Evolutionary conservation across 37 sponge, comb jelly and placozoan genomes (phyloP).

Genomic region (Dysidea cf. avara): DNA sequence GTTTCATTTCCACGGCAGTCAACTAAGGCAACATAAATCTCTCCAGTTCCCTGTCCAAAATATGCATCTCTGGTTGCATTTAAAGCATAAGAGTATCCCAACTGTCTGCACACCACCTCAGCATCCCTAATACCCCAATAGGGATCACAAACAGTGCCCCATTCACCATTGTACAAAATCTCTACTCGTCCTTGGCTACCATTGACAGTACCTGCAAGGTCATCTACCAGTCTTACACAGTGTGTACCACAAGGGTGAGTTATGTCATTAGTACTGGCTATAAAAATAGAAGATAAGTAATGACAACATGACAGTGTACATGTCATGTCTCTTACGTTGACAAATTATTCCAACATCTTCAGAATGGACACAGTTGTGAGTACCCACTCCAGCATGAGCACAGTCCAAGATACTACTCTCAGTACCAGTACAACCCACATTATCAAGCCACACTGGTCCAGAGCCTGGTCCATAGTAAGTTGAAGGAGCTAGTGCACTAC

Average conservation of each 20-base stretch:
- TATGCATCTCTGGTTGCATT: background rate
- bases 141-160: slow-evolving; percentile 42
- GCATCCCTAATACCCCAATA: slow-evolving; percentile 33
- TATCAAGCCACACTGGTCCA: no score
- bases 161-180: background rate
- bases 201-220: background rate
- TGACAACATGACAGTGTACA: no score
- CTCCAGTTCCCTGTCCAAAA: slow-evolving; percentile 40
- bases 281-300: background rate
- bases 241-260: no score
- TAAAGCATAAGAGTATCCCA: slow-evolving; percentile 25
- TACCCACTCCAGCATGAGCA: no score
- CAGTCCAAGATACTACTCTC: no score
- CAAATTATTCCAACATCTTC: background rate
- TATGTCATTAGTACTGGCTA: no score
- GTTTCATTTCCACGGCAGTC: slow-evolving; percentile 30
- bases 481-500: no score
- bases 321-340: background rate
- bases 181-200: slow-evolving; percentile 8
- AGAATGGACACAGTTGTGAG: no score
- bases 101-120: slow-evolving; percentile 38
- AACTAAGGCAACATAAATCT: slow-evolving; percentile 27
- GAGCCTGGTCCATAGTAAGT: no score
- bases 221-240: slow-evolving; percentile 18
- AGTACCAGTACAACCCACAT: no score